These are phyloP conservation scores for Pachyuromys duprasi DNA, from an alignment of 2,797 vertebrate genomes.

Conservation along the genomic window DNA sequence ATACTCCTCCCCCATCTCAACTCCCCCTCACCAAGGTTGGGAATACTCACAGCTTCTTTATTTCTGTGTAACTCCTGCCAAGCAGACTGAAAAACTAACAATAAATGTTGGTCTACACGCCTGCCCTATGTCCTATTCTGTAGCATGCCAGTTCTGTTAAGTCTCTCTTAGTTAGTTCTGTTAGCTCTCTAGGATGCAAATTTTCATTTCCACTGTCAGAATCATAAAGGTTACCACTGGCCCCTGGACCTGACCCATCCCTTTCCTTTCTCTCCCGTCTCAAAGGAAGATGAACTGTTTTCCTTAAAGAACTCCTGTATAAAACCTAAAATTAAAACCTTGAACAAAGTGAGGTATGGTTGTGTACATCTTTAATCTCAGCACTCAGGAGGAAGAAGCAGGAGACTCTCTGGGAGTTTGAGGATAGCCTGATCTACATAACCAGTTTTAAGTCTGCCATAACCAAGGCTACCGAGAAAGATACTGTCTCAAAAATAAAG, in stretches of 20 bases:
- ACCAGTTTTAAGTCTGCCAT: background rate
- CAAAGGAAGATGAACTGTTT: slow-evolving; percentile 9
- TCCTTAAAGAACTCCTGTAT: background rate
- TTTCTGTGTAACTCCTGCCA: slow-evolving; percentile 33
- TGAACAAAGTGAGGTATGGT: background rate
- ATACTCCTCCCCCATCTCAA: background rate
- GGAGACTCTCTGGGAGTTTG: background rate
- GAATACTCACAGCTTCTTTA: background rate
- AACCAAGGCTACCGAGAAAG: background rate
- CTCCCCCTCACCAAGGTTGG: background rate
- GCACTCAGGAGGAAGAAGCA: background rate
- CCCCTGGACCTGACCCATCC: background rate
- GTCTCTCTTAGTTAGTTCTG: background rate
- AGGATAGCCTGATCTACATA: background rate
- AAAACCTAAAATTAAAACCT: background rate
- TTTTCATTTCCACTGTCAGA: background rate
- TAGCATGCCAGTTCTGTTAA: background rate
- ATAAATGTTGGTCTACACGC: background rate
- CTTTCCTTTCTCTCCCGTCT: background rate
- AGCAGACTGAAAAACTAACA: background rate
- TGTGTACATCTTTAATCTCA: background rate
- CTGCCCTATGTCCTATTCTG: background rate
- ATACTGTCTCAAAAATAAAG: background rate
- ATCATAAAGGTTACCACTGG: background rate
- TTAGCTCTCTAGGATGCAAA: background rate